Evolutionary conservation across 1,140 invertebrate genomes (phyloP).

Genomic region (Schmidtea mediterranea): DNA sequence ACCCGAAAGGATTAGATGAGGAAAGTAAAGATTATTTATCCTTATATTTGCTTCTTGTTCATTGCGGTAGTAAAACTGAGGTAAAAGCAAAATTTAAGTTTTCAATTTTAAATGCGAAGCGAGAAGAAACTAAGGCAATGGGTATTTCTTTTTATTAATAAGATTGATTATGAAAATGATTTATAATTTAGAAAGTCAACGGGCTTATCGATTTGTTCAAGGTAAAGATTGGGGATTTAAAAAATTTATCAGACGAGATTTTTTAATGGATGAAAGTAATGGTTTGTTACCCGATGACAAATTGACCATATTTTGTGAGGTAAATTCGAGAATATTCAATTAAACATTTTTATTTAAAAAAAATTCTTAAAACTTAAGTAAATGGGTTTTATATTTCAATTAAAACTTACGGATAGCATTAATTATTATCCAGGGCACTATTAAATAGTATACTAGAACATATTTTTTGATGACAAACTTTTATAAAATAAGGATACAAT

Average conservation of each 20-base stretch:
- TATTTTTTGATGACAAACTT: too few species aligned
- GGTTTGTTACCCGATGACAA: slow-evolving; percentile 88
- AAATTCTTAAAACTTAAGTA: too few species aligned
- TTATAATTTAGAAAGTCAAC: slow-evolving; percentile 41
- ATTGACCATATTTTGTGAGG: slow-evolving; percentile 91
- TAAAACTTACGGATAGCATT: too few species aligned
- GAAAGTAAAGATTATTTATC: slow-evolving; percentile 99
- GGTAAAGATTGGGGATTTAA: slow-evolving; percentile 99
- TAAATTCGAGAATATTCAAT: slow-evolving; percentile 11
- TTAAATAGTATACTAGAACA: too few species aligned
- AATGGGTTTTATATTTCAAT: too few species aligned
- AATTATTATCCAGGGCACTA: too few species aligned
- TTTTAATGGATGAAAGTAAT: slow-evolving; percentile 85
- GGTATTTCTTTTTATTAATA: slow-evolving; percentile 31
- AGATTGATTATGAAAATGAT: slow-evolving; percentile 7
- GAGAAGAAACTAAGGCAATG: slow-evolving; percentile 99
- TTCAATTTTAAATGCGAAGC: slow-evolving; percentile 94
- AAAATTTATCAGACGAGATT: slow-evolving; percentile 91
- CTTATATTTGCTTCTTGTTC: slow-evolving; percentile 83
- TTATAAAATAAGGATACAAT: too few species aligned
- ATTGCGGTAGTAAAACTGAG: slow-evolving; percentile 85
- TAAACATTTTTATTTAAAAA: not conserved
- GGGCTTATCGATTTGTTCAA: slow-evolving; percentile 91
- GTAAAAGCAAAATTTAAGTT: slow-evolving; percentile 99
- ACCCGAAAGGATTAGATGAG: slow-evolving; percentile 94